phyloP scores from a whole-genome alignment of 2,888 invertebrate species.

The Microctonus aethiopoides region DNA sequence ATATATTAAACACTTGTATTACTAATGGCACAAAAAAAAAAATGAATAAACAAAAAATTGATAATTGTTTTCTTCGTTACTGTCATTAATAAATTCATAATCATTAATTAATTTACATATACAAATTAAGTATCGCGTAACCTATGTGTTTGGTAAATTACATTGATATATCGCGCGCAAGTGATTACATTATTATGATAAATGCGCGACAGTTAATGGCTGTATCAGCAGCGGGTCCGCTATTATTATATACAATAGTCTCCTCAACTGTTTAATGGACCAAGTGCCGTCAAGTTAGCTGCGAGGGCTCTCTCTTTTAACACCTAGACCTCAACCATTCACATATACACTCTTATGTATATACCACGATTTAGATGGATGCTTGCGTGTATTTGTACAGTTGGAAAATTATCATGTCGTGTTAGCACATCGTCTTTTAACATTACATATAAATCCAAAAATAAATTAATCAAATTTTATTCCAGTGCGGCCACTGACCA shows the following conservation, averaged over 20 bases:
- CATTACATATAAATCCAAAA: background rate
- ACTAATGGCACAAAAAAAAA: background rate
- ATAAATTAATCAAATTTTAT: conserved; percentile 18
- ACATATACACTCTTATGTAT: conserved; percentile 3
- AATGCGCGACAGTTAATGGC: conserved; percentile 46
- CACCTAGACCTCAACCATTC: conserved; percentile 31
- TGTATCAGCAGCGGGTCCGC: conserved; percentile 40
- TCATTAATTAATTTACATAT: background rate
- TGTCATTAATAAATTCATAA: background rate
- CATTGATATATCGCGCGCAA: conserved; percentile 32
- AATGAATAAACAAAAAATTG: background rate
- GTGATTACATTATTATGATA: conserved; percentile 43
- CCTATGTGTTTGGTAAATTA: conserved; percentile 29
- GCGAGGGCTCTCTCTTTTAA: conserved; percentile 39
- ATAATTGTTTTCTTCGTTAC: background rate
- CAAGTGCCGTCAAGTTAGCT: conserved; percentile 41
- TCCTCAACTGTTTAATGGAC: conserved; percentile 53
- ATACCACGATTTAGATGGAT: background rate
- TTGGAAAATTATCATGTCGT: background rate
- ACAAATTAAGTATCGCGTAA: too few species aligned
- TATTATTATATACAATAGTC: conserved; percentile 52
- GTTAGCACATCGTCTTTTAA: background rate
- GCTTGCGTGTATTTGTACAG: background rate
- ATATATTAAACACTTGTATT: conserved; percentile 37
- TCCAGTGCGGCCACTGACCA: background rate